Conservation (phyloP, 2,113 vertebrate genomes). For the Coregonus clupeaformis region DNA sequence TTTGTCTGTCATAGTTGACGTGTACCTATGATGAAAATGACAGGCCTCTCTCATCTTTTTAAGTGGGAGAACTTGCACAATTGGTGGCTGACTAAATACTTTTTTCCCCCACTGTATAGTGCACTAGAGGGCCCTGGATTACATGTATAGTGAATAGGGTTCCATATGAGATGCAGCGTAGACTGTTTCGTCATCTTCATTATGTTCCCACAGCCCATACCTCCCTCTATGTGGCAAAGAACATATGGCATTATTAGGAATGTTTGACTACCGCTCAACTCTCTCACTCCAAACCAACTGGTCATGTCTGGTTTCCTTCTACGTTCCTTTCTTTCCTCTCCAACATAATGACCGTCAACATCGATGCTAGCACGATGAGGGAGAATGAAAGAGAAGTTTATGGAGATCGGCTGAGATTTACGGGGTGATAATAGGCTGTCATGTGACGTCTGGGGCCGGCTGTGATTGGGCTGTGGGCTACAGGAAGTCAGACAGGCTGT, state of each 20-base stretch:
- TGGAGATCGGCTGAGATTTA: slow-evolving; percentile 76
- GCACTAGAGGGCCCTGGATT: too few species aligned
- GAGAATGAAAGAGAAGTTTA: slow-evolving; percentile 73
- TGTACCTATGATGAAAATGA: too few species aligned
- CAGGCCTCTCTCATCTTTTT: too few species aligned
- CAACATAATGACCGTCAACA: slow-evolving; percentile 59
- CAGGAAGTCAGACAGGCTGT: slow-evolving; percentile 68
- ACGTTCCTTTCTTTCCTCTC: slow-evolving; percentile 5
- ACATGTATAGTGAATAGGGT: too few species aligned
- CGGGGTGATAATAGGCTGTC: slow-evolving; percentile 75
- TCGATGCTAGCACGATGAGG: slow-evolving; percentile 61
- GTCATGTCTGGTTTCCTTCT: neutral
- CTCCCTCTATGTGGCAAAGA: slow-evolving; percentile 1
- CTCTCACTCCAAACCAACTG: slow-evolving; percentile 14
- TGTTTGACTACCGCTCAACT: slow-evolving; percentile 14
- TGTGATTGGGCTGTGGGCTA: slow-evolving; percentile 63
- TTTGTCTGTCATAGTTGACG: too few species aligned
- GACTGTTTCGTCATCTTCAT: slow-evolving; percentile 23
- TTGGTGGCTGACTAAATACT: too few species aligned
- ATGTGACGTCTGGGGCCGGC: slow-evolving; percentile 63
- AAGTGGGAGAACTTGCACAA: too few species aligned
- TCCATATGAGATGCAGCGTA: neutral
- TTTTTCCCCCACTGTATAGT: too few species aligned
- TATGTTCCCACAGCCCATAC: slow-evolving; percentile 13
- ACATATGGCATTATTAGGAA: neutral